Conservation (phyloP, 2,888 invertebrate species). For the Hemistola chrysoprasaria region DNA sequence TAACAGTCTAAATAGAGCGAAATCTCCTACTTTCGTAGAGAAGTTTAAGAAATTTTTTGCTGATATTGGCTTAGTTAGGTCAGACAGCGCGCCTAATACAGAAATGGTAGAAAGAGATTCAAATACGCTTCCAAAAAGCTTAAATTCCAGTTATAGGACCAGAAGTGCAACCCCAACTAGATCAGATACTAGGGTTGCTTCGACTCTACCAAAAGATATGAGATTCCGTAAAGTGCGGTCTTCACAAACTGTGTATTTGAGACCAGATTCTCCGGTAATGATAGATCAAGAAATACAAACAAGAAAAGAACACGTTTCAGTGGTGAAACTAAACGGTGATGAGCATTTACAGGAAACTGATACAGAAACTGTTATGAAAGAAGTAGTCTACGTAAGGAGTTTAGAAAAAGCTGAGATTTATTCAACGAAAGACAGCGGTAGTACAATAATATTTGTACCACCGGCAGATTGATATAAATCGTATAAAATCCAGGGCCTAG, state of each 20-base stretch:
- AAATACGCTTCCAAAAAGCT: constrained; percentile 63
- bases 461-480: constrained; percentile 63
- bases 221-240: constrained; percentile 68
- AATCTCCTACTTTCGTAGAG: constrained; percentile 73
- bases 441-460: constrained; percentile 71
- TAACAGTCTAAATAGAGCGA: constrained; percentile 65
- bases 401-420: constrained; percentile 66
- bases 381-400: constrained; percentile 59
- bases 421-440: constrained; percentile 63
- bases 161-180: constrained; percentile 56
- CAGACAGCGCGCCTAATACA: constrained; percentile 45
- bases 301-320: constrained; percentile 62
- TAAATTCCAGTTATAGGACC: constrained; percentile 61
- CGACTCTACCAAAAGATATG: constrained; percentile 74
- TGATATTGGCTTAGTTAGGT: constrained; percentile 66
- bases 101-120: constrained; percentile 28
- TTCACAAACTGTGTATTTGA: constrained; percentile 70
- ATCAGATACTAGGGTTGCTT: constrained; percentile 56
- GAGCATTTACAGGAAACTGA: constrained; percentile 52
- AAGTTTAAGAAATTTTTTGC: constrained; percentile 74
- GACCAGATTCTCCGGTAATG: constrained; percentile 55
- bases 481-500: constrained; percentile 19
- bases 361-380: constrained; percentile 53
- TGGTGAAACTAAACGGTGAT: constrained; percentile 66
- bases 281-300: constrained; percentile 48